Base-by-base conservation (phyloP, 2,888 invertebrate species). In the Thymelicus lineola region DNA sequence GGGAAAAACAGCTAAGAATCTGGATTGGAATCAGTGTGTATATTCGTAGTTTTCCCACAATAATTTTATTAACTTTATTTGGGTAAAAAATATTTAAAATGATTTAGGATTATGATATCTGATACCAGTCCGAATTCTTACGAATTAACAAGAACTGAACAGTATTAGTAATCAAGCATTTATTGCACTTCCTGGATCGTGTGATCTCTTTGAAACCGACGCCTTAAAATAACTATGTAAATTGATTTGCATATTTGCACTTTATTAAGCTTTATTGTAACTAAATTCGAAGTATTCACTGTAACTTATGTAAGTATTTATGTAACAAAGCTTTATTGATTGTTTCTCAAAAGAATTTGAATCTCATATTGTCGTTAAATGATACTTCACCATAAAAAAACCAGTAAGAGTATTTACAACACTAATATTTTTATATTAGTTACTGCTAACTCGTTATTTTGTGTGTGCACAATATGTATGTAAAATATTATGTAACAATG, bases 171-270 rank as follows among this genome's bases (percentile, higher is more conserved):
- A n/a, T 45, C 12, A 35, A 55, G 67, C 35, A 55, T 61, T 60
- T 59, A 38, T 35, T n/a, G 53, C 50, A 46, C 57, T 66, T 46
- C 57, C 35, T 57, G 15, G 67, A 15, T 20, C 42, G 67, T 67
- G 67, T 67, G 67, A 42, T 50, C 28, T n/a, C 38, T 20, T 10
- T 42, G 45, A 60, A 60, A 50, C 59, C 58, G 50, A 66, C 64
- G 64, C 64, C 64, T 65, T 66, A 20, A 9, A n/a, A 61, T 12
- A 61, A 53, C 53, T 66, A 53, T 66, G 66, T 60, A 50, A 53
- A 61, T 53, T 67, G 38, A 60, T 66, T 42, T 61, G 45, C 42
- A 48, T 20, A 53, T 53, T 53, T 50, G 50, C 50, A 53, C 20
- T 20, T 20, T 53, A 53, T 53, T 53, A 12, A 17, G 53, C 12